phyloP scores from a whole-genome alignment of 2,113 vertebrate genomes.

The Pteronura brasiliensis region DNA sequence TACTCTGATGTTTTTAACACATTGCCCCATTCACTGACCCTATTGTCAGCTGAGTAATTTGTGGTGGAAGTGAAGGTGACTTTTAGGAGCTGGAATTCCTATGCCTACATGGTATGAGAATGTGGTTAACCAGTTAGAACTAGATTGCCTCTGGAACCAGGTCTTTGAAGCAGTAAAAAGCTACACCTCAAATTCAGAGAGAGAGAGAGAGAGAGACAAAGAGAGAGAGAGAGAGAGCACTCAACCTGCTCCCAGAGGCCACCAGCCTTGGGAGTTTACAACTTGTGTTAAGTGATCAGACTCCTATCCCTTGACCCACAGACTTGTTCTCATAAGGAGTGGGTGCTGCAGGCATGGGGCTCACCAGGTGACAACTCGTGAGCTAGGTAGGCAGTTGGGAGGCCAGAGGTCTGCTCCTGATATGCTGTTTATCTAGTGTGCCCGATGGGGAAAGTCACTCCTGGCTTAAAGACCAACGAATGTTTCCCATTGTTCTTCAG shows the following conservation, averaged over 20 bases:
- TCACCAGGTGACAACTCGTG: neutral
- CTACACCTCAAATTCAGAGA: neutral
- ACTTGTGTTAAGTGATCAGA: neutral
- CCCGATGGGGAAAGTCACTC: no score
- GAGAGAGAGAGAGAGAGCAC: no score
- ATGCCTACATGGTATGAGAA: rapidly evolving
- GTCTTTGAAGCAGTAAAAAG: neutral
- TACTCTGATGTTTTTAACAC: neutral
- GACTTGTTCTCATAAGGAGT: neutral
- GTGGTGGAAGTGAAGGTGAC: neutral
- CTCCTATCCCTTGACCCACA: neutral
- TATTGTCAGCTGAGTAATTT: neutral
- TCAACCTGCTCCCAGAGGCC: neutral
- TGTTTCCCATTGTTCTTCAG: neutral
- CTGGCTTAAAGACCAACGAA: neutral
- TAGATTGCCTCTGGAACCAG: neutral
- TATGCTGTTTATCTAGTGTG: neutral
- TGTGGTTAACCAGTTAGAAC: neutral
- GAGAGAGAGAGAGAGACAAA: no score
- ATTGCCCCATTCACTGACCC: neutral
- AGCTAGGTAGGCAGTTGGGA: neutral
- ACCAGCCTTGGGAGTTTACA: neutral
- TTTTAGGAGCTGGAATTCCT: neutral
- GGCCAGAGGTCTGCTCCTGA: neutral
- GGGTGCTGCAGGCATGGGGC: rapidly evolving